Base-by-base conservation (phyloP, 2,113 vertebrate genomes). In the Puffinus mauretanicus region DNA sequence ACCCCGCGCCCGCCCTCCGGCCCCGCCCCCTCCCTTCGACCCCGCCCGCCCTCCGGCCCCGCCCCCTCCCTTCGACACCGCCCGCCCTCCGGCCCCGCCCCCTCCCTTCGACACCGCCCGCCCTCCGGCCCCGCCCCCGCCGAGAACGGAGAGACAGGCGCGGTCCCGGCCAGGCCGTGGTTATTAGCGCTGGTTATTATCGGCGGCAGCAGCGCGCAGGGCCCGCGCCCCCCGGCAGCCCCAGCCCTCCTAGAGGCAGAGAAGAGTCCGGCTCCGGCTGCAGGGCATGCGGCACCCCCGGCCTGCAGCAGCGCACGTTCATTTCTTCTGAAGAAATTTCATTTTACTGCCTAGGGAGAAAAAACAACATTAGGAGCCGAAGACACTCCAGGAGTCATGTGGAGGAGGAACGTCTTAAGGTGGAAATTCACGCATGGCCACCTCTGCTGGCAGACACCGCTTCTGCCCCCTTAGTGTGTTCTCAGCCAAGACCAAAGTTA, bases 281-380 rank as follows among this genome's bases (percentile, higher is more conserved):
- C 16, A 15, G 3, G n/a, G 29, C 25, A 4, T 8, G 17, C 13
- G 4, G 7, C 29, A 8, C 27, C 21, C 34, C 38, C 2, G 3
- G 18, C 70, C 87, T 3, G 86, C 92, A 70, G 86, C 86, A 70
- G 87, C 42, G 0, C n/a, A 1, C 10, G 3, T 24, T 98, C 96
- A 98, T 49, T 97, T 98, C 97, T 98, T 98, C 89, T 98, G 98
- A 6, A 98, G 98, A 93, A 98, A 98, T 49, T 98, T 98, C 97
- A 98, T 98, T 95, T 98, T 98, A 60, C 77, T 98, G 54, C 98
- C 98, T 98, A 62, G 40, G 90, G 91, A 57, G 32, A 71, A 16
- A 60, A 51, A 16, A 11, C 15, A 55, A 5, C 6, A 4, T 76
- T 6, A 82, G 70, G 40, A 26, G 13, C 11, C 12, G 44, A 10